Conservation (phyloP, 2,797 vertebrate genomes). For the Acanthiza pusilla region DNA sequence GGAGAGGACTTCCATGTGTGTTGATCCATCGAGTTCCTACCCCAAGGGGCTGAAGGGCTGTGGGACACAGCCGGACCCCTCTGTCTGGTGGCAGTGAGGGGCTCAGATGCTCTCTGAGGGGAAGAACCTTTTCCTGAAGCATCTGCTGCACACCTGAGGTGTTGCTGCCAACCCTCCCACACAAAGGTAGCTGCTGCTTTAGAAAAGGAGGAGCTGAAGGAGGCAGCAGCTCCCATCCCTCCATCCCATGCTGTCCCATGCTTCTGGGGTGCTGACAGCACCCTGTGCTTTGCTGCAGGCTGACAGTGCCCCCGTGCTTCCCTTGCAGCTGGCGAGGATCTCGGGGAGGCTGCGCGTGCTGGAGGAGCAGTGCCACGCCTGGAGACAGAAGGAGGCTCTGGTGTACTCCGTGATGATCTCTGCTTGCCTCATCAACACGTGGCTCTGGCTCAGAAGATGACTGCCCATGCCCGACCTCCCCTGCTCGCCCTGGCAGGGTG, state of each 20-base stretch:
- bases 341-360: conserved; percentile 69
- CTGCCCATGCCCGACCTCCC: rapidly evolving
- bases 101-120: not conserved
- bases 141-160: not conserved
- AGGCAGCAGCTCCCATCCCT: not conserved
- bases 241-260: rapidly evolving
- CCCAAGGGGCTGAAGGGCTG: not conserved
- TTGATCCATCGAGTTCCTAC: rapidly evolving
- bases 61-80: not conserved
- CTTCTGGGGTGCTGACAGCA: not conserved
- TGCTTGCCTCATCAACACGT: conserved; percentile 75
- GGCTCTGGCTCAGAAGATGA: conserved; percentile 82
- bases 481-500: not conserved
- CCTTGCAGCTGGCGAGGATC: conserved; percentile 76
- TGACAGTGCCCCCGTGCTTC: not conserved
- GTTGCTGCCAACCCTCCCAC: not conserved
- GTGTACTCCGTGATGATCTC: conserved; percentile 76
- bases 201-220: not conserved
- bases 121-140: not conserved
- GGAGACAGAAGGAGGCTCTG: conserved; percentile 73
- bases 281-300: not conserved
- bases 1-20: not conserved
- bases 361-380: conserved; percentile 72
- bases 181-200: not conserved
- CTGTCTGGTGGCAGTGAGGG: not conserved